A percentile compares a stretch with the other conserved stretches of the same genome.
Evolutionary conservation across 2,888 invertebrate genomes (phyloP).

Genomic region (Andrena flavipes): DNA sequence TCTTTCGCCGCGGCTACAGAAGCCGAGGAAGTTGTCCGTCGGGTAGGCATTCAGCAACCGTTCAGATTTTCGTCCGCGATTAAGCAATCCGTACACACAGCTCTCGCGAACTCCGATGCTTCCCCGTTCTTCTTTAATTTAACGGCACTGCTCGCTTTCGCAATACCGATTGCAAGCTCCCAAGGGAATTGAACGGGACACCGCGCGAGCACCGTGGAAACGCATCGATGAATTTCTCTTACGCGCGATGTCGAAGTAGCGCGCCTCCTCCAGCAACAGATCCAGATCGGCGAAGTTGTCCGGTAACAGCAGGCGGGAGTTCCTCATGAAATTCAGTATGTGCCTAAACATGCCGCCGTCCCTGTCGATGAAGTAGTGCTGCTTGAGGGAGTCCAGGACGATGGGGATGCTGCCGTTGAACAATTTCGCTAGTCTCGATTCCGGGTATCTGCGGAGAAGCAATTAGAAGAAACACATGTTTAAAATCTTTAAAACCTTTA

Average conservation of each 20-base stretch:
- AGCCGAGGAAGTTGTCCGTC: slow-evolving; percentile 32
- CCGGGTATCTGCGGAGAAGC: slow-evolving; percentile 90
- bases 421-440: slow-evolving; percentile 95
- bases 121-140: slow-evolving; percentile 2
- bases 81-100: slow-evolving; percentile 28
- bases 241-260: slow-evolving; percentile 96
- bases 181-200: not conserved
- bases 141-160: slow-evolving; percentile 20
- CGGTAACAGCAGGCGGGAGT: slow-evolving; percentile 94
- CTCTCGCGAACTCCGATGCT: slow-evolving; percentile 4
- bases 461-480: not conserved
- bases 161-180: slow-evolving; percentile 11
- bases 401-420: slow-evolving; percentile 98
- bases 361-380: slow-evolving; percentile 99
- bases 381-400: slow-evolving; percentile 97
- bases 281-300: slow-evolving; percentile 95
- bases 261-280: slow-evolving; percentile 94
- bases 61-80: slow-evolving; percentile 37
- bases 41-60: slow-evolving; percentile 21
- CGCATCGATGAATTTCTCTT: slow-evolving; percentile 84
- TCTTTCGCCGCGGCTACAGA: slow-evolving; percentile 30
- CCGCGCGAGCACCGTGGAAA: no score
- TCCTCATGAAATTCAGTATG: slow-evolving; percentile 98
- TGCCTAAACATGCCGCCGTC: slow-evolving; percentile 99
- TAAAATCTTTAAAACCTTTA: not conserved